Evolutionary conservation across 92 coral and sea anemone genomes (phyloP).

Genomic region (Umimayanthus kanabou): DNA sequence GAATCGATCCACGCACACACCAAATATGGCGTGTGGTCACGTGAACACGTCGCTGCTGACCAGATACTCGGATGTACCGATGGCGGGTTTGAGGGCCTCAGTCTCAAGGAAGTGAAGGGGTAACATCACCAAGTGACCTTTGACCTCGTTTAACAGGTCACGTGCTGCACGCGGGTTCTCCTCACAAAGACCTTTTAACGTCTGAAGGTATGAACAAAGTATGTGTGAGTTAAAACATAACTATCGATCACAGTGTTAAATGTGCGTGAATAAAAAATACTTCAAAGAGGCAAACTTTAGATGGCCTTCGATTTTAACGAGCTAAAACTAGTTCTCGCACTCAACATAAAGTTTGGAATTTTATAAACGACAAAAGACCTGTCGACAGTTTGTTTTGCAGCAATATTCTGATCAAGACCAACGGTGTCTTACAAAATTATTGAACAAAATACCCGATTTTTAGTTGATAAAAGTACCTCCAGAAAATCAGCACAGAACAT

Average conservation of each 20-base stretch:
- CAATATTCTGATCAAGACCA: no score
- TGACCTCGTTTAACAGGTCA: slow-evolving; percentile 62
- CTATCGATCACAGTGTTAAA: not conserved
- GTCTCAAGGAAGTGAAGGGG: slow-evolving; percentile 87
- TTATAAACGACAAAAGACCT: no score
- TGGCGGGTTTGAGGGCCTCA: slow-evolving; percentile 88
- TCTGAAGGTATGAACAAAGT: slow-evolving; percentile 38
- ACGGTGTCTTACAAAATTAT: no score
- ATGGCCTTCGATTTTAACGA: no score
- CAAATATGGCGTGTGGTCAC: slow-evolving; percentile 41
- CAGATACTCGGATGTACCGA: slow-evolving; percentile 79
- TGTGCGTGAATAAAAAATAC: not conserved
- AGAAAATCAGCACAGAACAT: no score
- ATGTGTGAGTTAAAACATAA: not conserved
- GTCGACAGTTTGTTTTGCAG: no score
- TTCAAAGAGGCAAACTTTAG: no score
- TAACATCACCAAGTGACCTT: slow-evolving; percentile 84
- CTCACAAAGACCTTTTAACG: slow-evolving; percentile 43
- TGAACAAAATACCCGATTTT: no score
- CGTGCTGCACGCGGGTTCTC: slow-evolving; percentile 65
- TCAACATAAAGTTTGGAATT: no score
- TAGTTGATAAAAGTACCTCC: no score
- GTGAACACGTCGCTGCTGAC: slow-evolving; percentile 77
- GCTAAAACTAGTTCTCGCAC: no score
- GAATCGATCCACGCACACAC: not conserved